Evolutionary conservation across 2,113 vertebrate species (phyloP).

Genomic region (Microtus pennsylvanicus): DNA sequence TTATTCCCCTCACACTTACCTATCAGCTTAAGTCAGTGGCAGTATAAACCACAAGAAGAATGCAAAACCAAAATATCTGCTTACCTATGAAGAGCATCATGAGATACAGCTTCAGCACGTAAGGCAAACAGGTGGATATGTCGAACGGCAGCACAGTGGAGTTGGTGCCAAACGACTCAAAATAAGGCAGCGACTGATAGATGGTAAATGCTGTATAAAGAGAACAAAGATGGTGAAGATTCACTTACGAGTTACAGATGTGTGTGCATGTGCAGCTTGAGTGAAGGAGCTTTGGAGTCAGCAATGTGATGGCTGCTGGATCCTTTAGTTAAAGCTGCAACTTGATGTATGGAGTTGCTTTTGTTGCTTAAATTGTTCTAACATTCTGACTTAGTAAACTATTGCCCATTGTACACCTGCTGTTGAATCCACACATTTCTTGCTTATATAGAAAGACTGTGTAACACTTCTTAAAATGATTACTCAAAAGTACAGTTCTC

Average conservation of each 20-base stretch:
- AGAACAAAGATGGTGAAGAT: not conserved
- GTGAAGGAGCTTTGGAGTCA: not conserved
- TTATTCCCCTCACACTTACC: not conserved
- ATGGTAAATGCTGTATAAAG: constrained; percentile 90
- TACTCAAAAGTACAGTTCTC: constrained; percentile 11
- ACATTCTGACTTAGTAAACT: not conserved
- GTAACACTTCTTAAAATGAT: not conserved
- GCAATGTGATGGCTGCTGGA: not conserved
- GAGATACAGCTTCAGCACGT: constrained; percentile 89
- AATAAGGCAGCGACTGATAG: constrained; percentile 89
- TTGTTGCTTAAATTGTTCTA: not conserved
- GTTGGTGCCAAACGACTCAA: constrained; percentile 86
- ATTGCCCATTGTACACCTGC: not conserved
- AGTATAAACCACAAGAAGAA: not conserved
- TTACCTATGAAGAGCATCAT: constrained; percentile 91
- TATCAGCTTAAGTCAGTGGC: not conserved
- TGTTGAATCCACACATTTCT: not conserved
- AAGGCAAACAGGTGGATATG: constrained; percentile 85
- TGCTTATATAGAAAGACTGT: not conserved
- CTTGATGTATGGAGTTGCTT: not conserved
- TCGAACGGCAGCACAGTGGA: constrained; percentile 82
- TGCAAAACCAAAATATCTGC: constrained; percentile 69
- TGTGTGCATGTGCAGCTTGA: not conserved
- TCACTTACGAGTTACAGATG: not conserved
- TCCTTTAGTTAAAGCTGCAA: not conserved